phyloP scores from a whole-genome alignment of 2,113 vertebrate species.

The Petrocephalus zakoni region DNA sequence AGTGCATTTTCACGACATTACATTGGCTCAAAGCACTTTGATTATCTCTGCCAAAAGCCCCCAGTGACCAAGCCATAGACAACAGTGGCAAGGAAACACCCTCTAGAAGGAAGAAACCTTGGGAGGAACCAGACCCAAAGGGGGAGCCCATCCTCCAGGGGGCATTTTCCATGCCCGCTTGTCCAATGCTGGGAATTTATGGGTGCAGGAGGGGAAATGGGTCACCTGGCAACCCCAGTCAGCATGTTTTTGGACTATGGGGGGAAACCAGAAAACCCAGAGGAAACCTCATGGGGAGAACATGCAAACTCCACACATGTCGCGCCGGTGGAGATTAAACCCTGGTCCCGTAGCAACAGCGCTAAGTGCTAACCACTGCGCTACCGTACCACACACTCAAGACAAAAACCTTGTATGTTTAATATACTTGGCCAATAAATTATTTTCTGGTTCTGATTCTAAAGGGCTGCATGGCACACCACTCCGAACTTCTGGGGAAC shows the following conservation, averaged over 20 bases:
- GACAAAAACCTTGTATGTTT: background rate
- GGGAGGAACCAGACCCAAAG: too few species aligned
- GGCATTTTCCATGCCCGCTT: background rate
- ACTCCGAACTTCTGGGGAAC: background rate
- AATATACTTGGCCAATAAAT: background rate
- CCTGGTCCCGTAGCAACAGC: background rate
- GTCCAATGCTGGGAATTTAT: background rate
- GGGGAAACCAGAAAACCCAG: background rate
- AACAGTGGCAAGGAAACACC: too few species aligned
- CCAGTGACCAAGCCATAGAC: too few species aligned
- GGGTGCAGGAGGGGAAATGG: background rate
- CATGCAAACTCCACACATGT: background rate
- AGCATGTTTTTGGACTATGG: background rate
- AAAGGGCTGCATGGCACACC: conserved; percentile 29
- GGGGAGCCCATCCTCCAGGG: too few species aligned
- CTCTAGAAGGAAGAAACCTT: too few species aligned
- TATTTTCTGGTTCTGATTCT: background rate
- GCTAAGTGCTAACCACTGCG: background rate
- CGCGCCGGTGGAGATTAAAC: background rate
- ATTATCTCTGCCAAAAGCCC: too few species aligned
- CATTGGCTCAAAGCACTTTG: too few species aligned
- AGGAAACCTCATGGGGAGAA: background rate
- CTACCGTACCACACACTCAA: background rate
- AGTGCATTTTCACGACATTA: too few species aligned
- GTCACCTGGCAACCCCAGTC: background rate